Conservation (phyloP, 2,888 invertebrate species). For the Proisotoma minuta region DNA sequence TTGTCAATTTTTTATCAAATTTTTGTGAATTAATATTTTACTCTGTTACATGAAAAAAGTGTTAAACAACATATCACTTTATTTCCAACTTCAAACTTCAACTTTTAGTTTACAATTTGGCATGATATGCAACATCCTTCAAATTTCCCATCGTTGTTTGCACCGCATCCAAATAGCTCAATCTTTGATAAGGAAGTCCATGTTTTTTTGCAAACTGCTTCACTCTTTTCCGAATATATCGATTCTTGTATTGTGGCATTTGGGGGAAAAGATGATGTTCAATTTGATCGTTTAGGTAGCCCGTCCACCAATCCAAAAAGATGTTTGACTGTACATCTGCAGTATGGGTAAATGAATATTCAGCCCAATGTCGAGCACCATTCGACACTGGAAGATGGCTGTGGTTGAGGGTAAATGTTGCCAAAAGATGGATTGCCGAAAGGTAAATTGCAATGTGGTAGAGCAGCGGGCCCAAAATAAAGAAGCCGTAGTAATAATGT, state of each 20-base stretch:
- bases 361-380: slow-evolving; percentile 28
- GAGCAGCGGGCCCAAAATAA: slow-evolving; percentile 36
- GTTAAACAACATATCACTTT: too few species aligned
- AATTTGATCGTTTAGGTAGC: slow-evolving; percentile 38
- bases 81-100: too few species aligned
- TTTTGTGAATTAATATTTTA: too few species aligned
- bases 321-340: slow-evolving; percentile 21
- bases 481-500: slow-evolving; percentile 39
- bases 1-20: too few species aligned
- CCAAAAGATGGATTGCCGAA: slow-evolving; percentile 23
- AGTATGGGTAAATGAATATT: slow-evolving; percentile 34
- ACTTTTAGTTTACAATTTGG: too few species aligned
- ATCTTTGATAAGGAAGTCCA: slow-evolving; percentile 36
- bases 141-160: slow-evolving; percentile 37
- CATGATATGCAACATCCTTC: slow-evolving; percentile 37
- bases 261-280: slow-evolving; percentile 36
- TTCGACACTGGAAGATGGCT: slow-evolving; percentile 22
- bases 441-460: slow-evolving; percentile 43
- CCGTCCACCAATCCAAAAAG: slow-evolving; percentile 32
- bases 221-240: slow-evolving; percentile 37
- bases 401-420: slow-evolving; percentile 4
- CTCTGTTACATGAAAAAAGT: too few species aligned
- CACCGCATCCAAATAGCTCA: slow-evolving; percentile 38
- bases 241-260: slow-evolving; percentile 39
- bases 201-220: slow-evolving; percentile 38